These are phyloP conservation scores for Coenonympha arcania DNA, from an alignment of 2,888 invertebrate species.

Conservation along the genomic window DNA sequence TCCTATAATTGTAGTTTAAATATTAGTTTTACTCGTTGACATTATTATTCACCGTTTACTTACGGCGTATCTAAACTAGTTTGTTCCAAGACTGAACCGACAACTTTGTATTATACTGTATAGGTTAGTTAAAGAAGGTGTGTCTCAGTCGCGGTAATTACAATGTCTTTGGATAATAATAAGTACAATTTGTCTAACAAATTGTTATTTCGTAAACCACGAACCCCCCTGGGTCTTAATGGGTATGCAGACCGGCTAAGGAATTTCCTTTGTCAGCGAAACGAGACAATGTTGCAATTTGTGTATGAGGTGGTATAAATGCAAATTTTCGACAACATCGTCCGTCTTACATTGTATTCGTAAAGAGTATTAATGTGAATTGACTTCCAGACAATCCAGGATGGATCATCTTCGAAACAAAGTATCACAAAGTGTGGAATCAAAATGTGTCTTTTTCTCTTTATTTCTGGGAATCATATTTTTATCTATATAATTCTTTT, in stretches of 20 bases:
- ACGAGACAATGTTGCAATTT: conserved; percentile 22
- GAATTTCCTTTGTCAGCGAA: conserved; percentile 17
- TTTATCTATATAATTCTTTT: too few relatives aligned
- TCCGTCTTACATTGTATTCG: neutral
- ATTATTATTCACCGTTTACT: conserved; percentile 18
- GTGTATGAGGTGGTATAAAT: conserved; percentile 16
- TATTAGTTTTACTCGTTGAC: conserved; percentile 15
- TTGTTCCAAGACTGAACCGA: conserved; percentile 4
- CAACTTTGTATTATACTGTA: conserved; percentile 19
- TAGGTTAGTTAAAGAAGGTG: conserved; percentile 4
- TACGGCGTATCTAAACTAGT: conserved; percentile 13
- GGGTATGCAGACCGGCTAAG: conserved; percentile 13
- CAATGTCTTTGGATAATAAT: conserved; percentile 21
- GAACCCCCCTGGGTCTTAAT: conserved; percentile 20
- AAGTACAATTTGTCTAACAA: conserved; percentile 24
- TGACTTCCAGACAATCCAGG: neutral
- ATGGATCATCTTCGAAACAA: neutral
- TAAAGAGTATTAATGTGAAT: neutral
- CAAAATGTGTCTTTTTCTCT: neutral
- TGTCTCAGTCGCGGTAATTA: conserved; percentile 14
- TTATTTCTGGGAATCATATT: too few relatives aligned
- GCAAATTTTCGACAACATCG: conserved; percentile 11
- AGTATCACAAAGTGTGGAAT: too few relatives aligned
- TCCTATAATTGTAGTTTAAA: conserved; percentile 16
- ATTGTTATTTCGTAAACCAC: conserved; percentile 23